Conservation (phyloP, 2,888 invertebrate species). For the Sminthurinus aureus region DNA sequence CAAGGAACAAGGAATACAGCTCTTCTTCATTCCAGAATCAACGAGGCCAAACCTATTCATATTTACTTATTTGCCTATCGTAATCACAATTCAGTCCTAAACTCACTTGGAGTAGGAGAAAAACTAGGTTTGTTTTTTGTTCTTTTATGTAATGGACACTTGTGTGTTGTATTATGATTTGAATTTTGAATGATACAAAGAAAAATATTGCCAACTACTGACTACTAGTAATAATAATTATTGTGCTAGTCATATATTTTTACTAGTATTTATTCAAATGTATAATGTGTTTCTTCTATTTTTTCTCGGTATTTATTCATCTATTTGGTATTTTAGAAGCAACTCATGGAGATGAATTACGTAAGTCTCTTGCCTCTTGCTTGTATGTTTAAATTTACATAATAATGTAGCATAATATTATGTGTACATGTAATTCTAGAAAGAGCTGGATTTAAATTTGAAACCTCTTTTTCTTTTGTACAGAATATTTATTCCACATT, state of each 20-base stretch:
- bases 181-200: background rate
- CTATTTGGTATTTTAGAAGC: conserved; percentile 17
- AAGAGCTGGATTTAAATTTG: no score
- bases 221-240: background rate
- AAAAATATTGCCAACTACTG: background rate
- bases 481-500: conserved; percentile 57
- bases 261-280: background rate
- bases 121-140: conserved; percentile 46
- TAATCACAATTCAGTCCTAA: conserved; percentile 50
- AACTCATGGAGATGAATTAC: conserved; percentile 57
- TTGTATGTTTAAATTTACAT: no score
- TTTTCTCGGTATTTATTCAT: background rate
- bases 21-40: conserved; percentile 52
- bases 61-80: conserved; percentile 52
- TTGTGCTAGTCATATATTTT: background rate
- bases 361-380: no score
- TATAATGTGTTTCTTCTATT: background rate
- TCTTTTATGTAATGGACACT: background rate
- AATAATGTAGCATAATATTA: no score
- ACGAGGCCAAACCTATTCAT: conserved; percentile 55
- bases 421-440: no score
- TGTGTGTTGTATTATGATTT: no score
- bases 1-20: conserved; percentile 52
- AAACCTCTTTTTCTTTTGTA: no score
- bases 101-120: conserved; percentile 46